phyloP scores from a whole-genome alignment of 2,113 vertebrate species.

The Datnioides undecimradiatus region DNA sequence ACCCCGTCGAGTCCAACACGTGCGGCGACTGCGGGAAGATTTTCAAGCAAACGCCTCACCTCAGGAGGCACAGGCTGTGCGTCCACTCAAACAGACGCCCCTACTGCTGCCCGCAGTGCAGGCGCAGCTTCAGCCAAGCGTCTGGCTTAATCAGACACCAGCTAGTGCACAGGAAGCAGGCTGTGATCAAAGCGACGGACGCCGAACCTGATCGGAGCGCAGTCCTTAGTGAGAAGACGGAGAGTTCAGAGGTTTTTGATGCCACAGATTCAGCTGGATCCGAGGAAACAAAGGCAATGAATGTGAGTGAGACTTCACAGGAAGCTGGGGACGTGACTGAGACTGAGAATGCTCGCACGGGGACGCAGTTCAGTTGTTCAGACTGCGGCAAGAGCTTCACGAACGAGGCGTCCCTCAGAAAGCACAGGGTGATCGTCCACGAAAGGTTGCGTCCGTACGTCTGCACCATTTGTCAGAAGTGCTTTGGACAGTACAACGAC shows the following conservation, averaged over 20 bases:
- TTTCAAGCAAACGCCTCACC: conserved; percentile 72
- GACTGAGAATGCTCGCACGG: background rate
- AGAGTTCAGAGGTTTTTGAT: conserved; percentile 10
- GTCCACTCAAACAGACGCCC: conserved; percentile 77
- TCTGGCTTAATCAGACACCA: conserved; percentile 77
- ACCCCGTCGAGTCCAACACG: conserved; percentile 48
- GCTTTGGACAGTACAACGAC: conserved; percentile 73
- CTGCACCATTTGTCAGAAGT: conserved; percentile 71
- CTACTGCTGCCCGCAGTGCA: conserved; percentile 80
- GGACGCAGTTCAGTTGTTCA: conserved; percentile 36
- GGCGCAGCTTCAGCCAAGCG: conserved; percentile 75
- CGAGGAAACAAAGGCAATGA: background rate
- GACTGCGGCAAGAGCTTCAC: conserved; percentile 65
- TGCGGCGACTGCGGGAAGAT: conserved; percentile 75
- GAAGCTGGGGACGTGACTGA: conserved; percentile 2
- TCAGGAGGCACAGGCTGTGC: conserved; percentile 68
- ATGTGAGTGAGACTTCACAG: background rate
- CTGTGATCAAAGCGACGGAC: background rate
- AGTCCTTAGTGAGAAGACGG: background rate
- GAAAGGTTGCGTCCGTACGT: conserved; percentile 69
- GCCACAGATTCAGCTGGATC: background rate
- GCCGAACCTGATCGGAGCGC: background rate
- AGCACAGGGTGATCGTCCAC: conserved; percentile 58
- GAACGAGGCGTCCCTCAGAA: conserved; percentile 36
- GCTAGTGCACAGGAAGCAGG: conserved; percentile 65